Percentiles rank a stretch among this genome's conserved stretches.
phyloP scores from a whole-genome alignment of 2,888 invertebrate species.

The Hyalella azteca region DNA sequence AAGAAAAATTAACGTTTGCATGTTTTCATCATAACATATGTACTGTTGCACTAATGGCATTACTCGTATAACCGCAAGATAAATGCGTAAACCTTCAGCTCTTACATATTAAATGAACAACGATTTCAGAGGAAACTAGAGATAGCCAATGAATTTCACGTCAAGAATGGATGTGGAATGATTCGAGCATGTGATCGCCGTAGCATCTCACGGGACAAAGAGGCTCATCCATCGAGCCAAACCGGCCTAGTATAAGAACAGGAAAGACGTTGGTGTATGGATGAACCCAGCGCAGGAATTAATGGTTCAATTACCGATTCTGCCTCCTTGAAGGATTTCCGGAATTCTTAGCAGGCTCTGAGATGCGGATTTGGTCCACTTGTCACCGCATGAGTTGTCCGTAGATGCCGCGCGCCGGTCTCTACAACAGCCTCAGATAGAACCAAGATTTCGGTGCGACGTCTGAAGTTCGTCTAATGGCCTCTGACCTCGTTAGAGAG shows the following conservation, averaged over 20 bases:
- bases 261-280: constrained; percentile 27
- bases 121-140: too few relatives aligned
- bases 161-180: too few relatives aligned
- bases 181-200: constrained; percentile 2
- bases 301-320: constrained; percentile 31
- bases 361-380: constrained; percentile 37
- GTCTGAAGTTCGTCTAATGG: constrained; percentile 16
- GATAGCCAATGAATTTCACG: too few relatives aligned
- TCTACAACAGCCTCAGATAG: constrained; percentile 9
- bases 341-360: constrained; percentile 32
- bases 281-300: constrained; percentile 22
- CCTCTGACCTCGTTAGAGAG: constrained; percentile 20
- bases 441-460: constrained; percentile 10
- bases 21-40: too few relatives aligned
- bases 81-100: too few relatives aligned
- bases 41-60: too few relatives aligned
- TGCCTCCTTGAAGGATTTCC: constrained; percentile 37
- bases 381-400: constrained; percentile 26
- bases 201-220: constrained; percentile 5
- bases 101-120: too few relatives aligned
- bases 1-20: too few relatives aligned
- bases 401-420: background rate
- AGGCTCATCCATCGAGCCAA: constrained; percentile 7
- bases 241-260: constrained; percentile 6
- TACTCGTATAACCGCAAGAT: too few relatives aligned